Percentiles rank a stretch among this genome's conserved stretches.
Evolutionary conservation across 2,888 invertebrate genomes (phyloP).

Genomic region (Mythimna albipuncta): DNA sequence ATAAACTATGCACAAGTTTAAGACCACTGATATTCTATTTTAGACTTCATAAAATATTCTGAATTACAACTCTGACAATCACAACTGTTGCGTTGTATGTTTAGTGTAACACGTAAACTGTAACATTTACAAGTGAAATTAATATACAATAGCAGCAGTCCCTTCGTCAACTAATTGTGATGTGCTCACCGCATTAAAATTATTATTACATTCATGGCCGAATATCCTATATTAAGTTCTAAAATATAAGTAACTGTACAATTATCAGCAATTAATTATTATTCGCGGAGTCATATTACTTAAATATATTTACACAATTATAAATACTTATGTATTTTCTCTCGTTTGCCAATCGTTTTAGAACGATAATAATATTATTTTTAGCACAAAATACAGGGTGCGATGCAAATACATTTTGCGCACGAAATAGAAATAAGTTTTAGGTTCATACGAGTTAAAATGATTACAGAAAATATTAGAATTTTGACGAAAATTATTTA

Average conservation of each 20-base stretch:
- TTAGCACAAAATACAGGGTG: slow-evolving; percentile 30
- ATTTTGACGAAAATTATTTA: slow-evolving; percentile 35
- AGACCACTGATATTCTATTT: slow-evolving; percentile 86
- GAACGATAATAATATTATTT: slow-evolving; percentile 44
- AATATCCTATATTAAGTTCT: slow-evolving; percentile 80
- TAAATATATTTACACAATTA: slow-evolving; percentile 85
- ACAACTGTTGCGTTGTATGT: slow-evolving; percentile 66
- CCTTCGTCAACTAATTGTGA: slow-evolving; percentile 81
- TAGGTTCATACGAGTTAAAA: slow-evolving; percentile 18
- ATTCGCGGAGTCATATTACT: slow-evolving; percentile 73
- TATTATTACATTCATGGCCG: slow-evolving; percentile 84
- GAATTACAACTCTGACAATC: slow-evolving; percentile 78
- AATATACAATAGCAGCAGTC: slow-evolving; percentile 81
- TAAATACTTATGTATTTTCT: slow-evolving; percentile 69
- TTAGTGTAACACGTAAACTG: slow-evolving; percentile 41
- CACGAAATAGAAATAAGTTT: slow-evolving; percentile 18
- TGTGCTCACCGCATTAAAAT: slow-evolving; percentile 76
- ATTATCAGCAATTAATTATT: slow-evolving; percentile 74
- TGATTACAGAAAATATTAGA: slow-evolving; percentile 14
- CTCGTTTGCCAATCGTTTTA: slow-evolving; percentile 63
- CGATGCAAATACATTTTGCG: slow-evolving; percentile 36
- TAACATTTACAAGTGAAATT: slow-evolving; percentile 76
- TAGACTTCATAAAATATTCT: slow-evolving; percentile 83
- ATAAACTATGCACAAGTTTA: slow-evolving; percentile 92
- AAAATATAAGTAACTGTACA: slow-evolving; percentile 86